phyloP scores from a whole-genome alignment of 2,113 vertebrate species.

The Elgaria multicarinata region DNA sequence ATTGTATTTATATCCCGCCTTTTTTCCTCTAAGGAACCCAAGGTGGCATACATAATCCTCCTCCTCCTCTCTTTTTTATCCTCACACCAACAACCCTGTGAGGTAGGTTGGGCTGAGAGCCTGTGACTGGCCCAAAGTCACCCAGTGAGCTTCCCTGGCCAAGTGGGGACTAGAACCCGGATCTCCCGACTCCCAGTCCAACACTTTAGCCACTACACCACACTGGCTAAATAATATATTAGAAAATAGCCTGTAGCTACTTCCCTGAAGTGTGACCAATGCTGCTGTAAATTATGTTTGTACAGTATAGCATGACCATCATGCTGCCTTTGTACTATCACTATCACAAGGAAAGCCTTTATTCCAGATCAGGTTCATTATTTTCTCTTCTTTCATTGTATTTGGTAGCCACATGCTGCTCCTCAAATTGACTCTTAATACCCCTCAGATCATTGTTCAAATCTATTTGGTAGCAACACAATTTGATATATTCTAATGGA shows the following conservation, averaged over 20 bases:
- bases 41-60: no score
- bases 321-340: background rate
- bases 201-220: no score
- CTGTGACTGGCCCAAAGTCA: no score
- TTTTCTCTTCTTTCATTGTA: background rate
- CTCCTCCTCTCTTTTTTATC: no score
- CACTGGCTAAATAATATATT: background rate
- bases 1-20: no score
- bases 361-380: background rate
- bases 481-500: slow-evolving; percentile 1
- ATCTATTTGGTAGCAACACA: background rate
- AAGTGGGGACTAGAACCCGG: no score
- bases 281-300: background rate
- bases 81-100: no score
- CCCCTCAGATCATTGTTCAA: background rate
- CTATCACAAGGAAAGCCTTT: background rate
- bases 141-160: no score
- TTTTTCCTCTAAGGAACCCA: no score
- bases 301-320: background rate
- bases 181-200: no score
- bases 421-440: background rate
- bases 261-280: background rate
- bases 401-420: background rate
- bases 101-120: no score
- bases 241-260: background rate